Percentiles rank a stretch among this genome's conserved stretches.
These are phyloP conservation scores for Sebastes paucispinis DNA, from an alignment of 2,797 vertebrate genomes.

Conservation along the genomic window DNA sequence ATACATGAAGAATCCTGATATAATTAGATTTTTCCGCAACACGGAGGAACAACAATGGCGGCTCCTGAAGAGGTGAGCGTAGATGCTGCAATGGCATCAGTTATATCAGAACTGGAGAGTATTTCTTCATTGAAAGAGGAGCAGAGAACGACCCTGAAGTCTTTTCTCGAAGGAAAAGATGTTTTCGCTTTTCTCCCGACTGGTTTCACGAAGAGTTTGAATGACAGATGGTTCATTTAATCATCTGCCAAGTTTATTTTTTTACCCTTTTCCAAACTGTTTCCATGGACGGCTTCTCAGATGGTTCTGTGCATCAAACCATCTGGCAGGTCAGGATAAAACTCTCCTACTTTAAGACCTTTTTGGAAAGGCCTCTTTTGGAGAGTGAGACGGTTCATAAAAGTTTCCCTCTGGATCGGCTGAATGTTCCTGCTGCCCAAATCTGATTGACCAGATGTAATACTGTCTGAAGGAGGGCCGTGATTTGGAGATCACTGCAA, in stretches of 20 bases:
- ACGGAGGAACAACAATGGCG: neutral
- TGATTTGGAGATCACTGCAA: conserved; percentile 3
- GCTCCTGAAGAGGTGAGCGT: neutral
- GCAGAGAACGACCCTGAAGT: neutral
- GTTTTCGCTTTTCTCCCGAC: neutral
- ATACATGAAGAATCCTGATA: neutral
- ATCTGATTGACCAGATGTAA: conserved; percentile 17
- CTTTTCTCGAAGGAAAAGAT: neutral
- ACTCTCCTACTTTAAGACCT: neutral
- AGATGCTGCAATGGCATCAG: neutral
- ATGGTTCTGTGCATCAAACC: neutral
- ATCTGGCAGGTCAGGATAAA: neutral
- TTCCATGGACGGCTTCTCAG: neutral
- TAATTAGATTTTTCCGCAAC: neutral
- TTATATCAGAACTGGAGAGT: neutral
- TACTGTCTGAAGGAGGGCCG: neutral
- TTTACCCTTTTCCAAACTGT: neutral
- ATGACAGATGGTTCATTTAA: neutral
- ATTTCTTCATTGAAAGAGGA: neutral
- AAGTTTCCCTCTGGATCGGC: neutral
- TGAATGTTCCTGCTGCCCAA: neutral
- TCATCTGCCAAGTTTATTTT: neutral
- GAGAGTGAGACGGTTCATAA: neutral
- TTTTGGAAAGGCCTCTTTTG: neutral
- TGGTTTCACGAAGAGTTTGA: neutral